Evolutionary conservation across 2,888 invertebrate genomes (phyloP).

Genomic region (Torymus auratus): DNA sequence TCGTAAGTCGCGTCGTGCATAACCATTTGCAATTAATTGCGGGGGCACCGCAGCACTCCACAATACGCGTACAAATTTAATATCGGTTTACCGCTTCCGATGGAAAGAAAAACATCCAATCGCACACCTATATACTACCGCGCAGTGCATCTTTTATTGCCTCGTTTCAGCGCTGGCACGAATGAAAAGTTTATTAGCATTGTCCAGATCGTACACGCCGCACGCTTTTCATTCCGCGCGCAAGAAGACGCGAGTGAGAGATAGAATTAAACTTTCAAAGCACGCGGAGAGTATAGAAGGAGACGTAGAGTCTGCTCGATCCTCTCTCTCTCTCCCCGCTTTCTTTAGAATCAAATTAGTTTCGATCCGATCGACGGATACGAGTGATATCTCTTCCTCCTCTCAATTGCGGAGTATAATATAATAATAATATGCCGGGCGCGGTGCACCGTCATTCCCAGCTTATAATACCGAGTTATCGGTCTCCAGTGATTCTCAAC

Average conservation of each 20-base stretch:
- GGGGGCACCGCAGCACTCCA: too few species aligned
- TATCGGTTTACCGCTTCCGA: too few species aligned
- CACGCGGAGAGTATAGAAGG: constrained; percentile 42
- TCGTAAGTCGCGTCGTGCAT: too few species aligned
- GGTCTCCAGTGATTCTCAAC: constrained; percentile 49
- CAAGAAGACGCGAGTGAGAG: constrained; percentile 12
- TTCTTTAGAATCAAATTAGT: constrained; percentile 70
- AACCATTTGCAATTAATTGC: too few species aligned
- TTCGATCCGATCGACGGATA: constrained; percentile 65
- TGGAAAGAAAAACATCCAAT: too few species aligned
- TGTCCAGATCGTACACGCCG: background rate
- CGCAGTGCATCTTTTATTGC: background rate
- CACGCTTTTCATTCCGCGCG: too few species aligned
- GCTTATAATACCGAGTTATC: constrained; percentile 66
- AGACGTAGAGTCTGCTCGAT: too few species aligned
- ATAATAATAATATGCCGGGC: constrained; percentile 65
- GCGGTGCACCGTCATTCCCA: constrained; percentile 65
- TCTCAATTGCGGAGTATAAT: constrained; percentile 58
- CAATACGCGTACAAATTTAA: too few species aligned
- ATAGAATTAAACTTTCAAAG: constrained; percentile 44
- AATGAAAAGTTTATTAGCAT: constrained; percentile 25
- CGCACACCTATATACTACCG: too few species aligned
- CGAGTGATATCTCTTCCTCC: constrained; percentile 62
- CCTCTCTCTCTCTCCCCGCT: constrained; percentile 18
- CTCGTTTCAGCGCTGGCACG: background rate